A percentile compares a stretch with the other conserved stretches of the same genome.
These are phyloP conservation scores for Chunga burmeisteri DNA, from an alignment of 2,113 vertebrate species.

Conservation along the genomic window DNA sequence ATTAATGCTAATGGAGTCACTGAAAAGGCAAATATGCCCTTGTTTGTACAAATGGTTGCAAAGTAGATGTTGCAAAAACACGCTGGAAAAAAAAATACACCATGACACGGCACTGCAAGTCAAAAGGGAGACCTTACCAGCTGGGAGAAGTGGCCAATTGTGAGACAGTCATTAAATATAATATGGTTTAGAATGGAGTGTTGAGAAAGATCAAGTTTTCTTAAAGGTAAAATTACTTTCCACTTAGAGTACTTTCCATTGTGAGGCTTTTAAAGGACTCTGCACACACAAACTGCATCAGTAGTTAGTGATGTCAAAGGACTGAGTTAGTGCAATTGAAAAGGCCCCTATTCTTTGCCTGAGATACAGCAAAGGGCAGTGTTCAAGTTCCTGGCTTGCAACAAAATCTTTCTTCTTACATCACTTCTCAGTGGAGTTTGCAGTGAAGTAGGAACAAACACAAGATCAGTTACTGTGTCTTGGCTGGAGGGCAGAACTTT, in stretches of 20 bases:
- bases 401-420: slow-evolving; percentile 19
- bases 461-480: background rate
- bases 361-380: slow-evolving; percentile 1
- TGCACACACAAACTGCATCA: background rate
- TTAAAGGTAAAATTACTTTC: slow-evolving; percentile 24
- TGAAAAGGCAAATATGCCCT: background rate
- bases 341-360: background rate
- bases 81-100: background rate
- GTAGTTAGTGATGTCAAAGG: background rate
- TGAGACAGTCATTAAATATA: background rate
- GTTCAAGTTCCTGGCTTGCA: background rate
- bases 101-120: background rate
- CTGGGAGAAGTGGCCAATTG: background rate
- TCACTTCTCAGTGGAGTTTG: background rate
- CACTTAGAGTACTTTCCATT: background rate
- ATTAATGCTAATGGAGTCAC: slow-evolving; percentile 23
- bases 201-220: background rate
- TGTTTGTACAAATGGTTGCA: background rate
- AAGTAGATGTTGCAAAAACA: background rate
- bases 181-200: background rate
- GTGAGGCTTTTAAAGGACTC: slow-evolving; percentile 17
- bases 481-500: slow-evolving; percentile 18
- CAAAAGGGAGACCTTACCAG: background rate
- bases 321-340: background rate
- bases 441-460: slow-evolving; percentile 15